A percentile compares a stretch with the other conserved stretches of the same genome.
Conservation (phyloP, 2,797 vertebrate genomes). For the Acomys russatus region DNA sequence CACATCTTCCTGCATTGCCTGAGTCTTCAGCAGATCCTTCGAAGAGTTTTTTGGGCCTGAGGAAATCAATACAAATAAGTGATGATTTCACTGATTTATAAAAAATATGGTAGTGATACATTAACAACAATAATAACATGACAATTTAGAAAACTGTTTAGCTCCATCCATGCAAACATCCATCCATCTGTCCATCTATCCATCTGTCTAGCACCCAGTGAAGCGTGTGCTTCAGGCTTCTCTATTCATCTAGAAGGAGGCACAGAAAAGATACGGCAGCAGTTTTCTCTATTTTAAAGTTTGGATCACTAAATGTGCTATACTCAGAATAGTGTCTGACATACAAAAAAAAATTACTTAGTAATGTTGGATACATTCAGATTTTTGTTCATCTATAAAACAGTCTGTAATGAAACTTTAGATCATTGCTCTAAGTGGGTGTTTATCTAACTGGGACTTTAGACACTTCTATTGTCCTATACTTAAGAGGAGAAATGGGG, state of each 20-base stretch:
- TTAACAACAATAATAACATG: background rate
- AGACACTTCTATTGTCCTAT: slow-evolving; percentile 21
- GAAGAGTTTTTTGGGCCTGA: slow-evolving; percentile 82
- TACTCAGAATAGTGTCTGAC: background rate
- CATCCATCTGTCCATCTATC: background rate
- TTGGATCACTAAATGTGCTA: background rate
- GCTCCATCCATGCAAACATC: background rate
- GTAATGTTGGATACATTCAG: slow-evolving; percentile 13
- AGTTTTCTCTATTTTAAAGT: slow-evolving; percentile 18
- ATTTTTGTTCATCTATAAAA: slow-evolving; percentile 22
- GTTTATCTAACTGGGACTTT: slow-evolving; percentile 19
- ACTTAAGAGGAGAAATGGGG: background rate
- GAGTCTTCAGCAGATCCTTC: slow-evolving; percentile 88
- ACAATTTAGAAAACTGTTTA: slow-evolving; percentile 41
- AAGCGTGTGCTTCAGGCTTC: background rate
- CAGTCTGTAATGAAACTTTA: slow-evolving; percentile 9
- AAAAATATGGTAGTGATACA: background rate
- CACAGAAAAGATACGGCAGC: background rate
- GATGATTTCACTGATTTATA: background rate
- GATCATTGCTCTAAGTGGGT: background rate
- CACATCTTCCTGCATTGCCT: slow-evolving; percentile 89
- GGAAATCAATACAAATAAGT: slow-evolving; percentile 5
- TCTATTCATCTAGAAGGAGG: background rate
- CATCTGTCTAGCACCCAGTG: background rate
- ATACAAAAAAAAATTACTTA: background rate